A percentile compares a stretch with the other conserved stretches of the same genome.
These are phyloP conservation scores for Vulpes ferrilata DNA, from an alignment of 2,113 vertebrate species.

Conservation along the genomic window DNA sequence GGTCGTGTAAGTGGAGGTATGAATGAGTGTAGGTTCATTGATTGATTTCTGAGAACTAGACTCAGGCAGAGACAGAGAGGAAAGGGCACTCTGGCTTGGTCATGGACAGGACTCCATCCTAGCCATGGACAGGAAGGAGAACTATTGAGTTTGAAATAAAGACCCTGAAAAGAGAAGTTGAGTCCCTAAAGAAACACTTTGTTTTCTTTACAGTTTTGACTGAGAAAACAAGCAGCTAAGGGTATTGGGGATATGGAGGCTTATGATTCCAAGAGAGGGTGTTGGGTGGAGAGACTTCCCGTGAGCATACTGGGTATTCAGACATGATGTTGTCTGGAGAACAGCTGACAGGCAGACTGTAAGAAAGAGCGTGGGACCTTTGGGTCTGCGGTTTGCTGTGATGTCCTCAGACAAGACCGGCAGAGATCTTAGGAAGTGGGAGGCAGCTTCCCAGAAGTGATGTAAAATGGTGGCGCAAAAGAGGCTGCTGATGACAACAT, in stretches of 20 bases:
- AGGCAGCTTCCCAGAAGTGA: conserved; percentile 74
- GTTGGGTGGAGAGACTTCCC: background rate
- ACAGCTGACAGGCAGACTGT: background rate
- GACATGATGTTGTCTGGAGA: background rate
- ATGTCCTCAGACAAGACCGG: conserved; percentile 58
- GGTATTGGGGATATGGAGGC: background rate
- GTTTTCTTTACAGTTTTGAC: conserved; percentile 44
- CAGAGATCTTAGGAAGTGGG: conserved; percentile 58
- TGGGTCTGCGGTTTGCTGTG: conserved; percentile 73
- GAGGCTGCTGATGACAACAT: conserved; percentile 32
- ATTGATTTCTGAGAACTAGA: conserved; percentile 51
- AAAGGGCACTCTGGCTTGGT: background rate
- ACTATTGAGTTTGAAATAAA: background rate
- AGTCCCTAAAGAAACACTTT: conserved; percentile 3
- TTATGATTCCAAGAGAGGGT: background rate
- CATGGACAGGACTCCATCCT: background rate
- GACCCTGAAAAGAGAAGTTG: conserved; percentile 41
- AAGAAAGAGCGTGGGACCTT: background rate
- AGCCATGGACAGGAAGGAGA: background rate
- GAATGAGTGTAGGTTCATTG: background rate
- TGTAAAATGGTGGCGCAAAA: conserved; percentile 73
- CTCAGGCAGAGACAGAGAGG: background rate
- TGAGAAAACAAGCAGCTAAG: background rate
- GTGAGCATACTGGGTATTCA: background rate
- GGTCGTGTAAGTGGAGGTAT: background rate